Base-by-base conservation (phyloP, 2,797 vertebrate species). In the Cephalopachus bancanus region DNA sequence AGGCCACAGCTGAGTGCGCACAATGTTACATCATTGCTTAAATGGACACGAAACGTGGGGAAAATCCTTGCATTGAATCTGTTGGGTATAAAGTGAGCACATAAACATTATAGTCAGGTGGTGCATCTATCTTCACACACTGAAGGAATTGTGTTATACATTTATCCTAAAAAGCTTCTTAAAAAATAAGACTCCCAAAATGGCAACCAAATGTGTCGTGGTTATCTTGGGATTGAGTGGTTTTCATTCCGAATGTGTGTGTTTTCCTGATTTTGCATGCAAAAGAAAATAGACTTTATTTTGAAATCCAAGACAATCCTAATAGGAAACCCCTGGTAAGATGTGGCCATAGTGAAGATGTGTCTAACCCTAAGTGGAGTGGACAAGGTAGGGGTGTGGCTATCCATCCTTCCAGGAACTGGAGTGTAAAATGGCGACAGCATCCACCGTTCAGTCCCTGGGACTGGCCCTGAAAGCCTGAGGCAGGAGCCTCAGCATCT, bases 401-500 rank as follows among this genome's bases (percentile, higher is more conserved):
- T 22, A 6, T 30, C 71, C 17, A 3, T 51, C 74, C 79, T 53
- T 37, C 72, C 7, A 89, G 49, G 15, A 93, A 89, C 83, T 62
- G 3, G 30, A 65, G 49, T 14, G 26, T 7, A 69, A 57, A 1
- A 5, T 51, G 10, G 5, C 57, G 3, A 4, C 12, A 57, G 24
- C 75, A 0, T 16, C 89, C 53, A 90, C 2, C 28, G 88, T 62
- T 59, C 22, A 93, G 57, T 94, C 78, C 80, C 53, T 49, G 10
- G 44, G 19, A 44, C 16, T 30, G 67, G 71, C 7, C 10, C 53
- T 74, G 60, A 89, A 88, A 91, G 55, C 37, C 64, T 76, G 53
- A 85, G 74, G 91, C 95, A 62, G 37, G 78, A 69, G 92, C 33
- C 71, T 79, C n/a, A 71, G 91, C 83, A 64, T 91, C 81, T 90